Base-by-base conservation (phyloP, 2,797 vertebrate genomes). In the Triplophysa bombifrons region DNA sequence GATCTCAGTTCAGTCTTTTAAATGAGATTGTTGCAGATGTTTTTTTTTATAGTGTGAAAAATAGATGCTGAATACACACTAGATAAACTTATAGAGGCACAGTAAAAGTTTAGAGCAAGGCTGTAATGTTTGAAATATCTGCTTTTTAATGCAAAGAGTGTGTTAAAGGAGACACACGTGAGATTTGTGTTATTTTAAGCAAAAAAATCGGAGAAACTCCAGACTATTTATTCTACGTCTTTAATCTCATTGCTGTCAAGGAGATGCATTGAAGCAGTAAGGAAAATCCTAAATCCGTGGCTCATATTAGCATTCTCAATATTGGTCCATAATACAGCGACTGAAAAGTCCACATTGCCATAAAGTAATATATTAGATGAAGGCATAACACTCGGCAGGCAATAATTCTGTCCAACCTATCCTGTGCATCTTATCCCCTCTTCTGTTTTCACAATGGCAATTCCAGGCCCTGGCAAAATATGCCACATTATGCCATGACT, bases 401-500 rank as follows among this genome's bases (percentile, higher is more conserved):
- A 34, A 53, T 19, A 0, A 7, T 46, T 76, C 12, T 68, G 9
- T 61, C 72, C 44, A 63, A 69, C 41, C 25, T 30, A 30, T 61
- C 55, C 3, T 20, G 14, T 65, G 66, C 56, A 53, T 74, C 50
- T 67, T 72, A 46, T 34, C 66, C 27, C 13, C 20, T 38, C 60
- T 74, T 38, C 60, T 74, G 72, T 25, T 17, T 73, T 56, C 50
- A 53, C 70, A 82, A 75, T 82, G 55, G 44, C 66, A 50, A 80
- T 75, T 78, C 76, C 69, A 55, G 67, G 68, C 38, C 51, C 60
- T 64, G 72, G 51, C 64, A 72, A 53, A 64, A 56, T 72, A 53
- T 70, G 60, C 61, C 38, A 53, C 66, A 84, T 83, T 84, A 84
- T 85, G 58, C 73, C 70, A 65, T 50, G 16, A 58, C 72, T 82